These are phyloP conservation scores for Rhagophthalmus giganteus DNA, from an alignment of 2,888 invertebrate genomes.

Conservation along the genomic window DNA sequence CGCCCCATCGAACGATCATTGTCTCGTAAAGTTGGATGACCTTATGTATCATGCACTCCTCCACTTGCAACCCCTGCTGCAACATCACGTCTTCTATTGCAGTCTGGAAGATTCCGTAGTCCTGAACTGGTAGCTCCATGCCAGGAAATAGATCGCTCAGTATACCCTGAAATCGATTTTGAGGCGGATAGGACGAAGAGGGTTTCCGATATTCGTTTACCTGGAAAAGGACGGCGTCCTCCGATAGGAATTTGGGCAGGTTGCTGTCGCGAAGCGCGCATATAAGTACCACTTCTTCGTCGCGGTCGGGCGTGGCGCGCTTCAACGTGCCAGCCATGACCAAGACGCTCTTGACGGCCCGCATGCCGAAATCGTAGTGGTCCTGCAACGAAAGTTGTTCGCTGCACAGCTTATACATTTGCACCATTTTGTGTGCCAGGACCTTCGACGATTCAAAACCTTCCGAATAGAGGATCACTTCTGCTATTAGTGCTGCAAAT, in stretches of 20 bases:
- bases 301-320: conserved; percentile 79
- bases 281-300: conserved; percentile 81
- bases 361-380: conserved; percentile 92
- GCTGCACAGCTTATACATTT: conserved; percentile 89
- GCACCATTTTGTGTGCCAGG: conserved; percentile 89
- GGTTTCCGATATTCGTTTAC: conserved; percentile 48
- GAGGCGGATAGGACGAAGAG: no score
- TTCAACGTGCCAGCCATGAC: conserved; percentile 92
- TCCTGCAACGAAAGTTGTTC: conserved; percentile 91
- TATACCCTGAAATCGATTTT: conserved; percentile 64
- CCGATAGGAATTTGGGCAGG: conserved; percentile 84
- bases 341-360: conserved; percentile 90
- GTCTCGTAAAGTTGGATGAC: conserved; percentile 87
- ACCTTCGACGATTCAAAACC: conserved; percentile 87
- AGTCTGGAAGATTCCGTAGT: conserved; percentile 75
- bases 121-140: conserved; percentile 73
- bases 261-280: conserved; percentile 88
- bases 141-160: conserved; percentile 89
- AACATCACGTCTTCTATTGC: conserved; percentile 62
- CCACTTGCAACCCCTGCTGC: conserved; percentile 68
- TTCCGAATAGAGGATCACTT: conserved; percentile 91
- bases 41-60: conserved; percentile 68
- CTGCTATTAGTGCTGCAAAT: conserved; percentile 75
- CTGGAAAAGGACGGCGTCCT: conserved; percentile 81
- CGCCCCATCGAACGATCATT: conserved; percentile 89